Percentiles rank a stretch among this genome's conserved stretches.
Evolutionary conservation across 2,888 invertebrate species (phyloP).

Genomic region (Thalpophila matura): DNA sequence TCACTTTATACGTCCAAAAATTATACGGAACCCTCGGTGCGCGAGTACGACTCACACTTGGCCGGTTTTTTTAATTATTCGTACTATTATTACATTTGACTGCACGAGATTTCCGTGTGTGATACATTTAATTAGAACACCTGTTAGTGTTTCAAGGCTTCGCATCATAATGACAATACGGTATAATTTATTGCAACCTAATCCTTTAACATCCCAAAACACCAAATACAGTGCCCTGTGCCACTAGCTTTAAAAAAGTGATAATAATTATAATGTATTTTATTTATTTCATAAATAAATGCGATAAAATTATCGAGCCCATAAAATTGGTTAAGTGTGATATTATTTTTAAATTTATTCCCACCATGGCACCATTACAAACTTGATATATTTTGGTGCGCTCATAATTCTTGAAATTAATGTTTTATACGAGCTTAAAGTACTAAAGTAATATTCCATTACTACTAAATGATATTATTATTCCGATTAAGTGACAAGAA

Average conservation of each 20-base stretch:
- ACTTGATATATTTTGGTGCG: conserved; percentile 35
- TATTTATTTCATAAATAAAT: conserved; percentile 37
- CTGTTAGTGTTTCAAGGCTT: conserved; percentile 20
- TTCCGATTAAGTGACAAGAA: conserved; percentile 67
- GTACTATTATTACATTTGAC: neutral
- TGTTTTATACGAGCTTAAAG: conserved; percentile 48
- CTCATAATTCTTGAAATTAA: conserved; percentile 60
- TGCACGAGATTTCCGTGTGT: conserved; percentile 9
- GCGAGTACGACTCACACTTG: no score
- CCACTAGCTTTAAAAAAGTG: conserved; percentile 9
- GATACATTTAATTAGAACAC: conserved; percentile 26
- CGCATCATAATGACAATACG: conserved; percentile 2
- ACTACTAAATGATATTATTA: conserved; percentile 68
- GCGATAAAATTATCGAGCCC: conserved; percentile 39
- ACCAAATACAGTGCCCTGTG: neutral
- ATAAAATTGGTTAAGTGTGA: conserved; percentile 51
- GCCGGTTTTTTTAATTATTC: neutral
- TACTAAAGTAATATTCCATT: conserved; percentile 63
- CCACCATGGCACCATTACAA: conserved; percentile 31
- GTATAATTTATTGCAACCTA: conserved; percentile 2
- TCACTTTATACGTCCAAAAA: no score
- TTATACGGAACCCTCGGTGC: no score
- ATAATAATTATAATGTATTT: conserved; percentile 14
- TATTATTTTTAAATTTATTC: conserved; percentile 45
- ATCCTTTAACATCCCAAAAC: conserved; percentile 7